These are phyloP conservation scores for Zaprionus davidi DNA, from an alignment of 1,140 invertebrate species.

Conservation along the genomic window DNA sequence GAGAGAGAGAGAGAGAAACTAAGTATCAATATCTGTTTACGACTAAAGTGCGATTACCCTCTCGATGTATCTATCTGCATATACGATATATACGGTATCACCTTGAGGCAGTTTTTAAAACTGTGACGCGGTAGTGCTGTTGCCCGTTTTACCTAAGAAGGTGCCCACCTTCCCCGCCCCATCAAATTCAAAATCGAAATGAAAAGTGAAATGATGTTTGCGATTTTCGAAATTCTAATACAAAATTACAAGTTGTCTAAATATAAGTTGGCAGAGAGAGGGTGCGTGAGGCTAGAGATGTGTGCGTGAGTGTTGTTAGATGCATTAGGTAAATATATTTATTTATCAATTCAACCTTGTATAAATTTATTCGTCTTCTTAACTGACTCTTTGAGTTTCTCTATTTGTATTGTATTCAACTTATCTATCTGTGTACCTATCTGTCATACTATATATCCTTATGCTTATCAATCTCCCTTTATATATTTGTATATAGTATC, in stretches of 20 bases:
- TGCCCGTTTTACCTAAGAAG: not conserved
- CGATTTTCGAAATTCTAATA: constrained; percentile 23
- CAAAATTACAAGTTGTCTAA: constrained; percentile 6
- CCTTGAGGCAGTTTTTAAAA: constrained; percentile 8
- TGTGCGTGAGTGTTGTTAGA: not conserved
- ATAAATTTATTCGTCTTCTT: too few species aligned
- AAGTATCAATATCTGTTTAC: constrained; percentile 25
- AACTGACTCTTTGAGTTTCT: too few species aligned
- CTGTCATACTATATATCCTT: not conserved
- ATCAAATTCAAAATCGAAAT: constrained; percentile 6
- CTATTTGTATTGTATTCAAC: too few species aligned
- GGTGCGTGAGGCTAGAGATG: not conserved
- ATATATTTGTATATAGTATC: not conserved
- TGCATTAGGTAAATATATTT: not conserved
- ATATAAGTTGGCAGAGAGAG: not conserved
- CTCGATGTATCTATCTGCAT: not conserved
- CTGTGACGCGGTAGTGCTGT: not conserved
- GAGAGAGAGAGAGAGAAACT: constrained; percentile 11
- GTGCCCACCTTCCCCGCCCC: not conserved
- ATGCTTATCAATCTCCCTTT: not conserved
- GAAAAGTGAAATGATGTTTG: constrained; percentile 30
- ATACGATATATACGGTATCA: constrained; percentile 18
- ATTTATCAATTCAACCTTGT: not conserved
- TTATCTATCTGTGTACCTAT: too few species aligned
- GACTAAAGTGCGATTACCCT: constrained; percentile 20